phyloP scores from a whole-genome alignment of 1,140 invertebrate genomes.

The Lanistes nyassanus region DNA sequence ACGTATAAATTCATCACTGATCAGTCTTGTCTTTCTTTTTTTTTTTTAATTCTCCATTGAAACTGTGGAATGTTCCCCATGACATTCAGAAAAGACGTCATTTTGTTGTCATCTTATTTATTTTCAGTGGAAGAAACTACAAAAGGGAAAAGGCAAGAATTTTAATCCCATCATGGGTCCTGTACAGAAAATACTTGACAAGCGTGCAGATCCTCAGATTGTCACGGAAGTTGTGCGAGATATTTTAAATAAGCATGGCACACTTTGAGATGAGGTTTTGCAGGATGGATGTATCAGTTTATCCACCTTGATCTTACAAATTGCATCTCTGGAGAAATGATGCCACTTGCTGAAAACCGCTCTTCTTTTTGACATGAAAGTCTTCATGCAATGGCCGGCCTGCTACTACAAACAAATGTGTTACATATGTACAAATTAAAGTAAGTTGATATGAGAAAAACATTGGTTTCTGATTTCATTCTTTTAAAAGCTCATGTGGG shows the following conservation, averaged over 20 bases:
- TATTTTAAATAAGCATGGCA: background rate
- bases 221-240: slow-evolving; percentile 4
- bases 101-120: background rate
- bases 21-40: too few relatives aligned
- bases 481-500: too few relatives aligned
- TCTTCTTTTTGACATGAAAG: too few relatives aligned
- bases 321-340: background rate
- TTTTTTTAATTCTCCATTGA: too few relatives aligned
- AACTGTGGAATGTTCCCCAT: too few relatives aligned
- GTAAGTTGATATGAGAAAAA: background rate
- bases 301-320: background rate
- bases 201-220: background rate
- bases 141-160: background rate
- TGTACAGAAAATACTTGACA: slow-evolving; percentile 23
- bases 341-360: too few relatives aligned
- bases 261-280: background rate
- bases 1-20: too few relatives aligned
- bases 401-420: too few relatives aligned
- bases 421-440: background rate
- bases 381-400: too few relatives aligned
- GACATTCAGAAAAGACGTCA: too few relatives aligned
- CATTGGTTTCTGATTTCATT: too few relatives aligned
- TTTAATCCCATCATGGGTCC: slow-evolving; percentile 15
- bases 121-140: slow-evolving; percentile 17
- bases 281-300: background rate